Conservation (phyloP, 2,888 invertebrate genomes). For the Alentia gelatinosa region DNA sequence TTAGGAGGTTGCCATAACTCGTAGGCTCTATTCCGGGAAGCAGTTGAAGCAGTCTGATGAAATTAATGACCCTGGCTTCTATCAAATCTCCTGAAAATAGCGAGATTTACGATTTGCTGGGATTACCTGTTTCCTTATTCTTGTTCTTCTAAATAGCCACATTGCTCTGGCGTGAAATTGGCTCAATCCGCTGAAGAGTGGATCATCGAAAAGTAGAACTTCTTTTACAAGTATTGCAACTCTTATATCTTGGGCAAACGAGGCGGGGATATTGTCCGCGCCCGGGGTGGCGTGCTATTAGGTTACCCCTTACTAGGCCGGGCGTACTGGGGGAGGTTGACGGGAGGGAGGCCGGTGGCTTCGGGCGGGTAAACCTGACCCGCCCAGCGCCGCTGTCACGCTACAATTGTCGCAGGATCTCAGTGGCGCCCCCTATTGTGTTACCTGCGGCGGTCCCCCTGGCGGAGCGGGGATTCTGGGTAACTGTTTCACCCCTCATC, state of each 20-base stretch:
- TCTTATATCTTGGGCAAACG: slow-evolving; percentile 13
- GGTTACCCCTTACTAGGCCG: neutral
- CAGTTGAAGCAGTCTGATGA: neutral
- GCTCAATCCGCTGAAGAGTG: neutral
- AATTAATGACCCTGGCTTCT: slow-evolving; percentile 14
- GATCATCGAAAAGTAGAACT: neutral
- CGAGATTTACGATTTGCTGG: no score
- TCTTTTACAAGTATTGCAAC: neutral
- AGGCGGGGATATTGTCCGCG: neutral
- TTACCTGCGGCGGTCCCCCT: neutral
- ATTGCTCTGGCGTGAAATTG: no score
- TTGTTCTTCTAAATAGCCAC: no score
- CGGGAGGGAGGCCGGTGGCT: neutral
- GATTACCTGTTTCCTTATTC: no score
- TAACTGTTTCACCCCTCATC: neutral
- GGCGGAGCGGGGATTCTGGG: neutral
- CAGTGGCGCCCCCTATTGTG: neutral
- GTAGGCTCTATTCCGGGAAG: neutral
- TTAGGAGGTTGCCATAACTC: neutral
- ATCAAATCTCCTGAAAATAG: no score
- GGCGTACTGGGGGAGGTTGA: neutral
- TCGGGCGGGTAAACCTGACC: neutral
- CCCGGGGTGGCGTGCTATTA: neutral
- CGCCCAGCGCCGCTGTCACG: neutral
- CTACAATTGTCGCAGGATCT: neutral